phyloP scores from a whole-genome alignment of 2,888 invertebrate genomes.

The Minunthozetes semirufus region DNA sequence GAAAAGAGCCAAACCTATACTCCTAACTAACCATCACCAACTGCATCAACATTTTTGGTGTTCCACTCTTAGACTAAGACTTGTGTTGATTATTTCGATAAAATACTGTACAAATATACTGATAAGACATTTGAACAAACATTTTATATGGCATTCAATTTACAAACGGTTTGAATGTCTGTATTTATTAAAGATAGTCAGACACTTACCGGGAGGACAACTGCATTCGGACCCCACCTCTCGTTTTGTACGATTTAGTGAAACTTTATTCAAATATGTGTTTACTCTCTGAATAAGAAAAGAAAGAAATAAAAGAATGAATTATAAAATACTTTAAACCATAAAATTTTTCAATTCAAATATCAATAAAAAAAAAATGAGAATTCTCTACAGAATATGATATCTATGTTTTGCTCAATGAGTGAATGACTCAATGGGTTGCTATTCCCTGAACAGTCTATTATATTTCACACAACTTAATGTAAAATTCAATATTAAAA shows the following conservation, averaged over 20 bases:
- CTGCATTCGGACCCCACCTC: conserved; percentile 59
- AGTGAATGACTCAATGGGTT: no score
- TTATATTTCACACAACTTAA: no score
- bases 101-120: neutral
- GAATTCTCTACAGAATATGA: neutral
- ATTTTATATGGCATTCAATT: no score
- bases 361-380: neutral
- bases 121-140: neutral
- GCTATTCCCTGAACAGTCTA: no score
- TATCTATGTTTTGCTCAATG: neutral
- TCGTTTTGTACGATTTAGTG: conserved; percentile 52
- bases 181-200: no score
- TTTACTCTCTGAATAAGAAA: conserved; percentile 6
- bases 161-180: no score
- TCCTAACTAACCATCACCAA: no score
- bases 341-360: neutral
- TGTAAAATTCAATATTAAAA: no score
- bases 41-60: no score
- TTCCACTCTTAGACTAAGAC: no score
- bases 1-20: no score
- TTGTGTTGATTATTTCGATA: no score
- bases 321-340: neutral
- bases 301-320: neutral
- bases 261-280: neutral
- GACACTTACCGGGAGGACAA: conserved; percentile 62